Evolutionary conservation across 92 coral and sea anemone genomes (phyloP).

Genomic region (Epizoanthus fatuus): DNA sequence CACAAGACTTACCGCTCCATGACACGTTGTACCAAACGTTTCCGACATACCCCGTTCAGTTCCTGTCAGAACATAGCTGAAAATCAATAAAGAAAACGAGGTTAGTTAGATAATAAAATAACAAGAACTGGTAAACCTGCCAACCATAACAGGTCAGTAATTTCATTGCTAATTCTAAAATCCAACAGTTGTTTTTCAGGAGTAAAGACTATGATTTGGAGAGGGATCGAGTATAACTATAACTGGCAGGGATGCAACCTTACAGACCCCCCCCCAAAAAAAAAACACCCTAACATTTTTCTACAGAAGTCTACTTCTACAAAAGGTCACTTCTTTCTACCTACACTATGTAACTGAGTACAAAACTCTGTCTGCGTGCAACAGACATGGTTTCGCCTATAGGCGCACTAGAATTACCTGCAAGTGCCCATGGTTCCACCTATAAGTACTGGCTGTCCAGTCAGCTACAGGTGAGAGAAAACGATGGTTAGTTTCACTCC

Average conservation of each 20-base stretch:
- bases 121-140: no score
- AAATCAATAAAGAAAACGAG: background rate
- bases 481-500: background rate
- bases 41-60: conserved; percentile 96
- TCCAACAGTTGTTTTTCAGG: background rate
- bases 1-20: conserved; percentile 93
- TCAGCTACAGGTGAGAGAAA: conserved; percentile 69
- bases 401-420: conserved; percentile 67
- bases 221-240: background rate
- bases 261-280: no score
- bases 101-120: background rate
- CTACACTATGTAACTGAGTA: no score
- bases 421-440: conserved; percentile 99
- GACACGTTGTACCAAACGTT: conserved; percentile 97
- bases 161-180: background rate
- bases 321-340: no score
- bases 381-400: no score
- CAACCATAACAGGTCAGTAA: background rate
- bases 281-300: no score
- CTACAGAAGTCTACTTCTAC: no score
- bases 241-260: background rate
- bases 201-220: background rate
- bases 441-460: conserved; percentile 98
- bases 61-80: conserved; percentile 93
- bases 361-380: no score